Base-by-base conservation (phyloP, 2,888 invertebrate genomes). In the Plusia festucae region DNA sequence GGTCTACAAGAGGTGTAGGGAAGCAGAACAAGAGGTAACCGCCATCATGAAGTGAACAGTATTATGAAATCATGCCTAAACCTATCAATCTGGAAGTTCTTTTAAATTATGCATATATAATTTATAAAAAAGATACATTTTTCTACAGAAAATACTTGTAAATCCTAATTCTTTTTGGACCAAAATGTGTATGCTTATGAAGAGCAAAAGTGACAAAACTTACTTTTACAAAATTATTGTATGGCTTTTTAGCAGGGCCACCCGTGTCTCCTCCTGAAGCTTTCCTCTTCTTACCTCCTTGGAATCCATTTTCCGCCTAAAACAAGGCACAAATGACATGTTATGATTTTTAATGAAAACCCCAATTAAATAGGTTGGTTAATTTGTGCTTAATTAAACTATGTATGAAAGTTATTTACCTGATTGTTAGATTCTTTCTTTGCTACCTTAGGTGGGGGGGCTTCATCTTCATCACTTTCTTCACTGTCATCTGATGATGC, bases 171-270 rank as follows among this genome's bases (percentile, higher is more conserved):
- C 2, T 24, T 24, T 24, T 24, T 24, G 24, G 24, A 7, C 5
- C 6, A n/a, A 6, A n/a, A 6, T 0, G n/a, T 1, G n/a, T n/a
- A 40, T 34, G 3, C 13, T 34, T 1, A 15, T 34, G 13, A n/a
- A 5, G n/a, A 40, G n/a, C 4, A 40, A 13, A n/a, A n/a, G 5
- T 27, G 2, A 53, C n/a, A 20, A 60, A 20, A 70, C 65, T 58
- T 86, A 96, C 96, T 92, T 97, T 97, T 0, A 97, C 97, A 85
- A 97, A 97, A 84, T 97, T 97, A 71, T 82, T 95, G 85, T 97
- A 97, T 58, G 95, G 94, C 72, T 96, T 96, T 76, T 96, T 96
- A 8, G 94, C 90, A 64, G 93, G 91, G 32, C 88, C 90, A 62
- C 82, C 82, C 57, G 78, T 53, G 44, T 91, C 93, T 53, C 85